Evolutionary conservation across 2,888 invertebrate genomes (phyloP), one percentile per base, ranked within the genome.

Genomic region (Leucozona laternaria): DNA sequence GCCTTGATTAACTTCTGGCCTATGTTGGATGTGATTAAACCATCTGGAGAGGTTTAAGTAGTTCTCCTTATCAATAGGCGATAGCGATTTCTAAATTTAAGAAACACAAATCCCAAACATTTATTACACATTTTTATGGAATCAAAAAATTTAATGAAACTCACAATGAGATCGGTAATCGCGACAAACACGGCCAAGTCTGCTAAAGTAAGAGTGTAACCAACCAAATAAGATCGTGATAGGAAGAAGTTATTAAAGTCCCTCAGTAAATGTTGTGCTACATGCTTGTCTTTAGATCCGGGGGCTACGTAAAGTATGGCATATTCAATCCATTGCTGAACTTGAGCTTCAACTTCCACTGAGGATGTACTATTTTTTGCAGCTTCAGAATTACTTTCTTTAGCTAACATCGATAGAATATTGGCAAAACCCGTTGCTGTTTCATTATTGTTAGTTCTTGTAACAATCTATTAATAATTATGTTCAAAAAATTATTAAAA

Each of bases 11-110:
- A 96, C 93, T 90, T 93, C 93, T 0, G 94, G 93, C 79, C 95
- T 94, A 80, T 95, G 95, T 90, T 97, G 96, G 79, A 97, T 92
- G 90, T 96, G 96, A 91, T 95, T 96, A 88, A 95, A 96, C 97
- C 97, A 97, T 89, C 97, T 93, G 53, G 96, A 96, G 0, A 97
- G 91, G 90, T 96, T 94, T 28, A 96, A 90, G 82, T 95, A 93
- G 70, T 94, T 94, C 89, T 96, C 96, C 89, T 95, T 95, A 70
- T 96, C 96, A 79, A 94, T 92, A 28, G 94, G 93, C 11, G 94
- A 93, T 15, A 96, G 92, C 20, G 94, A 93, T 89, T 94, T 94
- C 96, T 96, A 92, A 0, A 89, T 79, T 53, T 13, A 2, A 25
- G 10, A 50, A 22, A 50, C 0, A 13, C 4, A 22, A 50, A 22